These are phyloP conservation scores for Colaptes auratus DNA, from an alignment of 2,113 vertebrate genomes.

Conservation along the genomic window DNA sequence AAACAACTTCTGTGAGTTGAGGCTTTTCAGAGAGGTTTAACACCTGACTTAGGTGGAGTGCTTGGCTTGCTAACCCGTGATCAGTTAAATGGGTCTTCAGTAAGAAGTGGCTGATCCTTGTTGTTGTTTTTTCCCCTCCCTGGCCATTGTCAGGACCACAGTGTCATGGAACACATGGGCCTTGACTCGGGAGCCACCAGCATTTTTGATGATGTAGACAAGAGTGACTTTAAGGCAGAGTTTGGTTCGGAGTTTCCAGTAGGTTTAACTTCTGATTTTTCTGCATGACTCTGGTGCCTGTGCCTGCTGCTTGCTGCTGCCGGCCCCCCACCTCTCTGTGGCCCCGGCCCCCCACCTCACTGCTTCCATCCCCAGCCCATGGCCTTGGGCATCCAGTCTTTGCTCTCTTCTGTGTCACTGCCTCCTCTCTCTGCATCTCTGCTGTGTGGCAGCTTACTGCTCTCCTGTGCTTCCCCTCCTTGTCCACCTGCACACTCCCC, in stretches of 20 bases:
- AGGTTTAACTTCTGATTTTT: conserved; percentile 72
- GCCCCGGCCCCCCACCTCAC: not conserved
- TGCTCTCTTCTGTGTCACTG: not conserved
- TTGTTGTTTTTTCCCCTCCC: conserved; percentile 41
- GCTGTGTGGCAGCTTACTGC: not conserved
- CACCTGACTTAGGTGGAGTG: not conserved
- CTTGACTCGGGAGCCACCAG: conserved; percentile 72
- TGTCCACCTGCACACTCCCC: not conserved
- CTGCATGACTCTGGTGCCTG: not conserved
- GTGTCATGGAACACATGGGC: conserved; percentile 74
- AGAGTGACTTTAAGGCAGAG: conserved; percentile 81
- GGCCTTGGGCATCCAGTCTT: not conserved
- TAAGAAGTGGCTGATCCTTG: conserved; percentile 3
- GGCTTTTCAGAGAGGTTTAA: not conserved
- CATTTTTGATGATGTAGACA: conserved; percentile 82
- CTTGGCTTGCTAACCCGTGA: not conserved
- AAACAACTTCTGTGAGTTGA: not conserved
- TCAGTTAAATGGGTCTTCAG: not conserved
- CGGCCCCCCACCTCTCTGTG: not conserved
- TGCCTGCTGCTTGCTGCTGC: not conserved
- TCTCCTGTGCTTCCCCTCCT: not conserved
- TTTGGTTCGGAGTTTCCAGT: conserved; percentile 83
- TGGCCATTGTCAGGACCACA: conserved; percentile 67
- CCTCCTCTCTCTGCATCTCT: not conserved
- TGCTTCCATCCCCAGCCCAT: not conserved